Base-by-base conservation (phyloP, 2,797 vertebrate genomes). In the Calcarius lapponicus region DNA sequence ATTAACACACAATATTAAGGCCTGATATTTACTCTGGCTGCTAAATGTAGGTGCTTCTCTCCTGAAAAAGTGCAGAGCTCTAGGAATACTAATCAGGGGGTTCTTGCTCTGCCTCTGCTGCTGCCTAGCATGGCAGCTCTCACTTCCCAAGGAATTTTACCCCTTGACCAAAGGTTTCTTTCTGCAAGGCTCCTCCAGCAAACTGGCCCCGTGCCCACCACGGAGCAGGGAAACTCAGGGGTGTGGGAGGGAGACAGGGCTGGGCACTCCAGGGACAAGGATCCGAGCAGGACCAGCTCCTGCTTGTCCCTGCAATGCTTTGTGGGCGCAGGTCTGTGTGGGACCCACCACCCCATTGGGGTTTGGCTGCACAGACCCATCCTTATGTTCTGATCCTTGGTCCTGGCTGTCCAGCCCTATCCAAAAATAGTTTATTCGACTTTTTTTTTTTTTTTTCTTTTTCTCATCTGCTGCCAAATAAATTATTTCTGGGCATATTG, bases 1-100 rank as follows among this genome's bases (percentile, higher is more conserved):
- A 97, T 97, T 97, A 97, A 95, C 96, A 81, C 88, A 94, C 87
- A 87, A 64, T 92, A 97, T 96, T 89, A 92, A 95, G 93, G 80
- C 71, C 92, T 75, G 88, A 88, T 95, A 95, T 95, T 96, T 95
- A 96, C 93, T 94, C 90, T 87, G 53, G 72, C 93, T 93, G 79
- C 90, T 95, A 93, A 95, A 87, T 54, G 94, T 80, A 96, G 92
- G 94, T 94, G 89, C 65, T 97, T 80, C 92, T 76, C 91, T 88
- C 78, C 84, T 72, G 87, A 88, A 94, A 90, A 88, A 73, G 79
- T n/a, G 20, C 62, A 45, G 82, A 84, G 58, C 84, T 87, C 84
- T 18, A 76, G 83, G 97, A 96, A 95, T 90, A 66, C 88, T 88
- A 80, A 97, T 90, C 78, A 88, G 71, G 45, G 54, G 13, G 60